phyloP scores from a whole-genome alignment of 2,888 invertebrate genomes.

The Tetragnatha montana region DNA sequence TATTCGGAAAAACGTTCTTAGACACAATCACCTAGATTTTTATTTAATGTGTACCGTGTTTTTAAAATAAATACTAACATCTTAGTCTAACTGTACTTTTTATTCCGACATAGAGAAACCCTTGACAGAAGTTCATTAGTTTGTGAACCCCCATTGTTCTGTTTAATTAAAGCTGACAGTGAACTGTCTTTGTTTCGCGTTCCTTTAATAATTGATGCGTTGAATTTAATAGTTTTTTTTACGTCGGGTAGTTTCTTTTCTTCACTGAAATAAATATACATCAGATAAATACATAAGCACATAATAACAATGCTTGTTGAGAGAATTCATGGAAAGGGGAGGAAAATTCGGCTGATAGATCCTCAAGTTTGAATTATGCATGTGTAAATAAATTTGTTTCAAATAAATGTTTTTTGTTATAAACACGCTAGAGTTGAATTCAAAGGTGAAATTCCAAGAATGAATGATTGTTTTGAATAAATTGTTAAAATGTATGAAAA shows the following conservation, averaged over 20 bases:
- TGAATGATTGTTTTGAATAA: too few species aligned
- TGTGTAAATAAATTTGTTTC: too few species aligned
- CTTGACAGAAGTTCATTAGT: constrained; percentile 16
- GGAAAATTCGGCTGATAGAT: not conserved
- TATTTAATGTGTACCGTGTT: not conserved
- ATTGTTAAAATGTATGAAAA: too few species aligned
- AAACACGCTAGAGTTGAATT: too few species aligned
- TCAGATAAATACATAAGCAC: not conserved
- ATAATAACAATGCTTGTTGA: not conserved
- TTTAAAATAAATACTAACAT: not conserved
- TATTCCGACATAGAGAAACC: constrained; percentile 1
- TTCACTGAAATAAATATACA: not conserved
- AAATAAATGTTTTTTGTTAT: too few species aligned
- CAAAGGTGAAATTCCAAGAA: too few species aligned
- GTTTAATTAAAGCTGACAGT: constrained; percentile 30
- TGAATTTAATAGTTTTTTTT: not conserved
- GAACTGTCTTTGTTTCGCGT: constrained; percentile 15
- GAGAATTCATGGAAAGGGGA: not conserved
- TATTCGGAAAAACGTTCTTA: too few species aligned
- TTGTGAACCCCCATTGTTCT: not conserved
- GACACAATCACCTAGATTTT: not conserved
- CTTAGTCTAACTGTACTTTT: not conserved
- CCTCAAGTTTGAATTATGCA: too few species aligned
- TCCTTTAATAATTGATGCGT: constrained; percentile 20
- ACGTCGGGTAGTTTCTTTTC: not conserved